These are phyloP conservation scores for Mechanitis messenoides DNA, from an alignment of 2,888 invertebrate genomes.

Conservation along the genomic window DNA sequence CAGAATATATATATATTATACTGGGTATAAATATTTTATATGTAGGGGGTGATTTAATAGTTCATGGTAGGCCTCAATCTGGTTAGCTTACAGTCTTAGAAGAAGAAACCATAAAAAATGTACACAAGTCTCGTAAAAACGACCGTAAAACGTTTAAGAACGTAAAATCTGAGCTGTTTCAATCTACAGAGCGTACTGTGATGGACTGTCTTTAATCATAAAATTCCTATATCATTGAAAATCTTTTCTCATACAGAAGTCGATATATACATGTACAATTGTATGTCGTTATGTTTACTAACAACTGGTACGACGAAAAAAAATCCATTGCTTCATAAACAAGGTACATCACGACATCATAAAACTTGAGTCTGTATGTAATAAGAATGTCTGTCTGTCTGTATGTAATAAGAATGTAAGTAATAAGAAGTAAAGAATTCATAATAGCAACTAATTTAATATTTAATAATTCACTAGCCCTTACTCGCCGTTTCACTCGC, in stretches of 20 bases:
- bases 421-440: no score
- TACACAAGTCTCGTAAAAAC: slow-evolving; percentile 41
- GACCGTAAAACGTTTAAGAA: slow-evolving; percentile 46
- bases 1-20: no score
- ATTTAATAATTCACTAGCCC: no score
- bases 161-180: slow-evolving; percentile 43
- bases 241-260: background rate
- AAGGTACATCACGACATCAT: slow-evolving; percentile 40
- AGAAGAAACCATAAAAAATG: slow-evolving; percentile 22
- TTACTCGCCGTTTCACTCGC: no score
- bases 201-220: background rate
- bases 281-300: no score
- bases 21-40: no score
- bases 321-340: slow-evolving; percentile 40
- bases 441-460: no score
- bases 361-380: slow-evolving; percentile 45
- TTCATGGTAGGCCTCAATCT: no score
- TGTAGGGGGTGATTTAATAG: no score
- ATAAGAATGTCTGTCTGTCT: no score
- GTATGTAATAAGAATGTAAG: no score
- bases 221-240: slow-evolving; percentile 9
- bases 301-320: slow-evolving; percentile 37
- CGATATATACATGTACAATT: no score
- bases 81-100: background rate
- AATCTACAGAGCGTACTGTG: slow-evolving; percentile 17